phyloP scores from a whole-genome alignment of 2,888 invertebrate genomes.

The Geophilus truncorum region DNA sequence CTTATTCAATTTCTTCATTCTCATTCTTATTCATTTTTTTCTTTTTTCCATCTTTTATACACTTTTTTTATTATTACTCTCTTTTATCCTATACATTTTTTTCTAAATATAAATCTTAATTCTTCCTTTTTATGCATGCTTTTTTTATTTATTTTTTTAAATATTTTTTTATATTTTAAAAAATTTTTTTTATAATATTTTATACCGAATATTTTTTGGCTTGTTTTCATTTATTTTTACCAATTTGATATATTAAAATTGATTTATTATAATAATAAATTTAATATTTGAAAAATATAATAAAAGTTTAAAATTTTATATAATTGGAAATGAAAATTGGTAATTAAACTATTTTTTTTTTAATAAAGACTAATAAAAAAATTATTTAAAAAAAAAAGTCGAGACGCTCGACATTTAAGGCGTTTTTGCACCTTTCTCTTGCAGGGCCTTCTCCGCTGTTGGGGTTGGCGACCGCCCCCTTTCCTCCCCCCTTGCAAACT shows the following conservation, averaged over 20 bases:
- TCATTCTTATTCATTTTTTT: background rate
- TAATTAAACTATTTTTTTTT: background rate
- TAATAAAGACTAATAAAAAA: background rate
- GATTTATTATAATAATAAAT: background rate
- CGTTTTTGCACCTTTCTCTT: slow-evolving; percentile 42
- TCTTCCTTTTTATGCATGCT: slow-evolving; percentile 3
- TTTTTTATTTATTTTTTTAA: background rate
- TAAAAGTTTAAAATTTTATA: background rate
- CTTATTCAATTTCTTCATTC: background rate
- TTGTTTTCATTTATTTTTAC: background rate
- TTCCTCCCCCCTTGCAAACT: slow-evolving; percentile 44
- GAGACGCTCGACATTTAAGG: slow-evolving; percentile 30
- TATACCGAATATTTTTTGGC: background rate
- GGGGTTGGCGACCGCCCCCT: slow-evolving; percentile 34
- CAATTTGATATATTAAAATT: background rate
- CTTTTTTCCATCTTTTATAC: background rate
- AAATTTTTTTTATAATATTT: slow-evolving; percentile 16
- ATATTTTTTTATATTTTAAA: background rate
- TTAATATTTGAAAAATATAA: background rate
- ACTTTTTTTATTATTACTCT: background rate
- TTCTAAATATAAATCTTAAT: background rate
- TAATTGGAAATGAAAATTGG: no score
- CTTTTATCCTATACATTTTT: background rate
- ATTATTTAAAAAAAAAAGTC: background rate
- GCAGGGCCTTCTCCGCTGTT: slow-evolving; percentile 37